Conservation (phyloP, 2,888 invertebrate genomes). For the Eristalis arbustorum region DNA sequence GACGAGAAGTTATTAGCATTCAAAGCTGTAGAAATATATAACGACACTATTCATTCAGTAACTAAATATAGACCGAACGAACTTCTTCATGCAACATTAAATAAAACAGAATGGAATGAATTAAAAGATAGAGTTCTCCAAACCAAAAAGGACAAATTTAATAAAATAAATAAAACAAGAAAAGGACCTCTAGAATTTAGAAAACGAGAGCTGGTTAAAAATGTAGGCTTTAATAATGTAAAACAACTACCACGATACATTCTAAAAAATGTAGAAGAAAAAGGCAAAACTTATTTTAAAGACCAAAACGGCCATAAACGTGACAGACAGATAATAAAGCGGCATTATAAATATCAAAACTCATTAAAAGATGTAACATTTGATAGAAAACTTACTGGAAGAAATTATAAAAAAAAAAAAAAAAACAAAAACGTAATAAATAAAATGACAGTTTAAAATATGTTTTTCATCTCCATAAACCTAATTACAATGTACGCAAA, state of each 20-base stretch:
- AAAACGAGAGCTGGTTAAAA: conserved; percentile 26
- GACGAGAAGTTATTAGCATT: too few relatives aligned
- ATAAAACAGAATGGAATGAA: conserved; percentile 10
- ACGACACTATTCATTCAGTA: conserved; percentile 25
- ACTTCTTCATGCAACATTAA: conserved; percentile 13
- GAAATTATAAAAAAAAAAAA: not conserved
- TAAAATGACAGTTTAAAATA: too few relatives aligned
- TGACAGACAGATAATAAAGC: conserved; percentile 39
- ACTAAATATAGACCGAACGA: conserved; percentile 24
- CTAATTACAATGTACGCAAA: too few relatives aligned
- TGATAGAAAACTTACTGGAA: conserved; percentile 18
- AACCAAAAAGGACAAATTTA: conserved; percentile 14
- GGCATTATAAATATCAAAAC: conserved; percentile 21
- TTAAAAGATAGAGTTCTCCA: too few relatives aligned
- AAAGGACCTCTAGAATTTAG: conserved; percentile 2
- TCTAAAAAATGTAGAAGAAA: conserved; percentile 26
- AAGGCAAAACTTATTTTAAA: conserved; percentile 26
- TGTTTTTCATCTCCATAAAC: too few relatives aligned
- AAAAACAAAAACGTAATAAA: not conserved
- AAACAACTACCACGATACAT: conserved; percentile 33
- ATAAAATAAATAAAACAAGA: not conserved
- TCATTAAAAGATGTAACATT: not conserved
- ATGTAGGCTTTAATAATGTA: conserved; percentile 23
- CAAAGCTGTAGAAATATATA: conserved; percentile 40
- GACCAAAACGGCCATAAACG: conserved; percentile 26